Evolutionary conservation across 2,888 invertebrate genomes (phyloP).

Genomic region (Pheosia tremula): DNA sequence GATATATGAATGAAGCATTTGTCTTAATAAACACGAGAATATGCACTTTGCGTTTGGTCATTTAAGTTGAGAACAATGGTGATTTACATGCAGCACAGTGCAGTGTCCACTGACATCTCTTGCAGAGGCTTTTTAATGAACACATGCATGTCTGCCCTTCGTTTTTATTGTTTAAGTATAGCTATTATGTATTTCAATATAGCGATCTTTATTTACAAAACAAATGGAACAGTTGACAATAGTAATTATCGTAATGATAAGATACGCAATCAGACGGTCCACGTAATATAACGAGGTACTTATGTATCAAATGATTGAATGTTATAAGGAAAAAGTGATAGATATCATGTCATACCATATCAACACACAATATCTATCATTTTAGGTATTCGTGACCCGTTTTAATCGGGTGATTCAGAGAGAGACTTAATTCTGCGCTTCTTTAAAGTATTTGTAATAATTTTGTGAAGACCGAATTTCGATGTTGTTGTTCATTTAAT

Average conservation of each 20-base stretch:
- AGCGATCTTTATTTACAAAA: background rate
- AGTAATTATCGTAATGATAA: background rate
- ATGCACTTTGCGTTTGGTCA: slow-evolving; percentile 2
- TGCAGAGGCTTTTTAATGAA: background rate
- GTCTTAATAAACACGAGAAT: background rate
- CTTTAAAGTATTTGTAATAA: no score
- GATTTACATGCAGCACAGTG: background rate
- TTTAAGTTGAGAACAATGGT: background rate
- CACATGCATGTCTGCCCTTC: background rate
- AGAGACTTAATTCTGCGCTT: no score
- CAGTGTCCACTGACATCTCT: background rate
- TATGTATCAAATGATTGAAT: no score
- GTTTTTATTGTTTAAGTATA: slow-evolving; percentile 1
- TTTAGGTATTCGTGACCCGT: no score
- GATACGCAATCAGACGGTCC: background rate
- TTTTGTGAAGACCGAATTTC: no score
- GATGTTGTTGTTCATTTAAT: no score
- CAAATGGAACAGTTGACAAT: background rate
- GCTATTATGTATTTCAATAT: background rate
- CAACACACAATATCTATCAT: background rate
- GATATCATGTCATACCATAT: no score
- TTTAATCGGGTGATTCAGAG: no score
- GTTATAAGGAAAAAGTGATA: no score
- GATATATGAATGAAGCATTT: background rate
- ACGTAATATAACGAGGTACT: background rate